phyloP scores from a whole-genome alignment of 2,113 vertebrate species.

The Hypanus sabinus region DNA sequence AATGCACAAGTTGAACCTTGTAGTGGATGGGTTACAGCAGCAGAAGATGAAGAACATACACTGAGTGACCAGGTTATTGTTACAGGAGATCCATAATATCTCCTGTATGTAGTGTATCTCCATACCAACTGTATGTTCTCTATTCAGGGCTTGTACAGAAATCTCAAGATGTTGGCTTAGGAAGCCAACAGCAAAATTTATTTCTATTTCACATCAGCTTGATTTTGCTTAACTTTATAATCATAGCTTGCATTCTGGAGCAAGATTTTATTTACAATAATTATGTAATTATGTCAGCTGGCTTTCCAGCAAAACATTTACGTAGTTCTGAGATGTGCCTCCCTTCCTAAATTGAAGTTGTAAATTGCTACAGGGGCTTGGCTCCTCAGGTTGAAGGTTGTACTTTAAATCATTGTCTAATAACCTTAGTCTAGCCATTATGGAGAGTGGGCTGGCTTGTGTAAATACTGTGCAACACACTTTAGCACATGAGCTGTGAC shows the following conservation, averaged over 20 bases:
- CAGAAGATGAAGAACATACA: no score
- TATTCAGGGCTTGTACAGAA: no score
- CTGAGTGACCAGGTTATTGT: no score
- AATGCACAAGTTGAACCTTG: no score
- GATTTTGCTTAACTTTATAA: neutral
- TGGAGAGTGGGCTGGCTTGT: neutral
- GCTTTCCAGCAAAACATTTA: neutral
- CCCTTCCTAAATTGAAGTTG: neutral
- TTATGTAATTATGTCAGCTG: neutral
- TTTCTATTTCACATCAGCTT: no score
- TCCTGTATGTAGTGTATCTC: no score
- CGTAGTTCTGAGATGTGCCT: neutral
- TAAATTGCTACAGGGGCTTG: neutral
- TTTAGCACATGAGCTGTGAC: constrained; percentile 26
- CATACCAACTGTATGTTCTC: no score
- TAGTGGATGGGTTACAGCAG: no score
- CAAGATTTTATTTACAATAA: neutral
- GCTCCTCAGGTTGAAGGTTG: neutral
- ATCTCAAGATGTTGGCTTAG: no score
- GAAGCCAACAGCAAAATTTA: no score
- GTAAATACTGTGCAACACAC: neutral
- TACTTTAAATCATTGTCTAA: neutral
- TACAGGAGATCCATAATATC: no score
- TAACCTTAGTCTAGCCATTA: neutral
- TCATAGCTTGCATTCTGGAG: neutral